Evolutionary conservation across 1,140 invertebrate species (phyloP).

Genomic region (Trichoplusia ni): DNA sequence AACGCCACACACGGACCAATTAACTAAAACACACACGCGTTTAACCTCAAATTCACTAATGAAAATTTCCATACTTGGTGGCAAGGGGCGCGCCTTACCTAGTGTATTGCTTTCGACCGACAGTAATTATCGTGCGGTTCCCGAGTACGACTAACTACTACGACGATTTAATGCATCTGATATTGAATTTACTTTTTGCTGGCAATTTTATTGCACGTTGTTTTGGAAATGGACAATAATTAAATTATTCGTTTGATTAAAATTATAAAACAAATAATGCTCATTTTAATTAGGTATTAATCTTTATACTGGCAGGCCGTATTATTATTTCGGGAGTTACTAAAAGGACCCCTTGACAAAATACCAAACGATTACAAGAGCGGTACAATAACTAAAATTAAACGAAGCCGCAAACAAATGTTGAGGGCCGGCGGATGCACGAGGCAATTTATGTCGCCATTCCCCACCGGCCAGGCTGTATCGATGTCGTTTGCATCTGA

Average conservation of each 20-base stretch:
- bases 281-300: no score
- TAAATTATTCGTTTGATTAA: no score
- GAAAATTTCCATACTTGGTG: conserved; percentile 69
- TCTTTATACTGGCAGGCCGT: conserved; percentile 39
- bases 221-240: no score
- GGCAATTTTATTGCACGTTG: neutral
- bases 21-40: conserved; percentile 67
- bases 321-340: conserved; percentile 38
- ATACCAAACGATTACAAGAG: conserved; percentile 50
- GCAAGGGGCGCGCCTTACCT: conserved; percentile 66
- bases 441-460: conserved; percentile 61
- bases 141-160: conserved; percentile 29
- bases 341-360: conserved; percentile 52
- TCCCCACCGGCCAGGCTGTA: conserved; percentile 59
- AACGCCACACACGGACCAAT: conserved; percentile 62
- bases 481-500: conserved; percentile 78
- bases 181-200: neutral
- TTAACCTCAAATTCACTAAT: conserved; percentile 75
- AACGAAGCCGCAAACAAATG: conserved; percentile 68
- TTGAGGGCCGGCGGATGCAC: conserved; percentile 46
- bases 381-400: conserved; percentile 64
- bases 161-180: conserved; percentile 9
- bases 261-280: no score
- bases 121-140: conserved; percentile 68
- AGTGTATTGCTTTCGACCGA: conserved; percentile 59